phyloP scores from a whole-genome alignment of 2,113 vertebrate genomes.

The Eretmochelys imbricata region DNA sequence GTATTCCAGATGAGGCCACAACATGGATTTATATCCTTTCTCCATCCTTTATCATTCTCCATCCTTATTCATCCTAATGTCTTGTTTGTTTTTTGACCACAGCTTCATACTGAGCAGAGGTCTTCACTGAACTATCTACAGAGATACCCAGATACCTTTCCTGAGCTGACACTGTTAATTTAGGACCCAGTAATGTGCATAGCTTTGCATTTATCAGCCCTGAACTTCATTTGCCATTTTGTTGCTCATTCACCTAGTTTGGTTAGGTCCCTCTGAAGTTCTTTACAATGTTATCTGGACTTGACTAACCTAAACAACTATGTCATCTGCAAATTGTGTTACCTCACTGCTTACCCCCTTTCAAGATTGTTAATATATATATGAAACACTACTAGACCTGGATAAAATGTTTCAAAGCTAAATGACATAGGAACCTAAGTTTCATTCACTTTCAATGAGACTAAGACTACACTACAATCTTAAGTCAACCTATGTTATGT shows the following conservation, averaged over 20 bases:
- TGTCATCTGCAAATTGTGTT: neutral
- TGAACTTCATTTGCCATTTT: neutral
- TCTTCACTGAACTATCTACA: neutral
- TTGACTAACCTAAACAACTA: neutral
- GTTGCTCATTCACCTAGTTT: neutral
- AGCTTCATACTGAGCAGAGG: neutral
- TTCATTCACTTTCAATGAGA: neutral
- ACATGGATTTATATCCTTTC: neutral
- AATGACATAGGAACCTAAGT: neutral
- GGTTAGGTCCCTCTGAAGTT: neutral
- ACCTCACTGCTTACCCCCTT: neutral
- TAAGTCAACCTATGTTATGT: too few species aligned
- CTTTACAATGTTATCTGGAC: neutral
- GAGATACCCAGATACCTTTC: neutral
- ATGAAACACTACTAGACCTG: neutral
- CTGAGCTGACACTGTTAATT: neutral
- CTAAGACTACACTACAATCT: too few species aligned
- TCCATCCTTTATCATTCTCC: neutral
- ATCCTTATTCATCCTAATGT: neutral
- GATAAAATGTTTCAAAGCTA: neutral
- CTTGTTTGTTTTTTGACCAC: neutral
- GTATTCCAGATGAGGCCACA: neutral
- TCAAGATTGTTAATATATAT: neutral
- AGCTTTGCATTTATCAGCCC: neutral
- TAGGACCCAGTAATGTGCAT: neutral